A percentile compares a stretch with the other conserved stretches of the same genome.
These are phyloP conservation scores for Germaria angustata DNA, from an alignment of 2,888 invertebrate genomes.

Conservation along the genomic window DNA sequence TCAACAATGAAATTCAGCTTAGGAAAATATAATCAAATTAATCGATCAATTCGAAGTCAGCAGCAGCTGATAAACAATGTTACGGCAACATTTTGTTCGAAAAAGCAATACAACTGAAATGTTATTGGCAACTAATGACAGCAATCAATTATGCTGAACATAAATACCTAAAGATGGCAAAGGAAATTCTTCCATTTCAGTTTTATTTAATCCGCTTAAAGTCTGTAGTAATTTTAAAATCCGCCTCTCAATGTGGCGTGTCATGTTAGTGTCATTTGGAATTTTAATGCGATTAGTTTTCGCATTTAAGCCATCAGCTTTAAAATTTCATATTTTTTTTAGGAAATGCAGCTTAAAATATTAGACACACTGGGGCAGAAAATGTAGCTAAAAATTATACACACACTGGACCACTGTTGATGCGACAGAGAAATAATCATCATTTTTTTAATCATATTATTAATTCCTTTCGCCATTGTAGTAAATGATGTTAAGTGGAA, in stretches of 20 bases:
- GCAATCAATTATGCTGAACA: neutral
- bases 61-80: neutral
- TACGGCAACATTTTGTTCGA: neutral
- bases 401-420: too few relatives aligned
- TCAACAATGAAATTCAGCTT: conserved; percentile 13
- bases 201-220: neutral
- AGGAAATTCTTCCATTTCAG: neutral
- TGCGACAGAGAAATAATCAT: too few relatives aligned
- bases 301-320: neutral
- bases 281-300: conserved; percentile 15
- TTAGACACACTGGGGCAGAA: too few relatives aligned
- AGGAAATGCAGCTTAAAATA: too few relatives aligned
- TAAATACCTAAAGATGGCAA: neutral
- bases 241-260: neutral
- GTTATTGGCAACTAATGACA: neutral
- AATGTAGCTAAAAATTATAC: too few relatives aligned
- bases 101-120: neutral
- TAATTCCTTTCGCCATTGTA: too few relatives aligned
- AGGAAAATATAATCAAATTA: conserved; percentile 17
- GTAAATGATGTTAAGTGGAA: too few relatives aligned
- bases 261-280: neutral
- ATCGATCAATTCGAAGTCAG: neutral
- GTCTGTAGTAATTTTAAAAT: neutral
- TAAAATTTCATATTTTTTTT: too few relatives aligned
- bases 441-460: too few relatives aligned